Base-by-base conservation (phyloP, 2,888 invertebrate species). In the Agapetus fuscipes region DNA sequence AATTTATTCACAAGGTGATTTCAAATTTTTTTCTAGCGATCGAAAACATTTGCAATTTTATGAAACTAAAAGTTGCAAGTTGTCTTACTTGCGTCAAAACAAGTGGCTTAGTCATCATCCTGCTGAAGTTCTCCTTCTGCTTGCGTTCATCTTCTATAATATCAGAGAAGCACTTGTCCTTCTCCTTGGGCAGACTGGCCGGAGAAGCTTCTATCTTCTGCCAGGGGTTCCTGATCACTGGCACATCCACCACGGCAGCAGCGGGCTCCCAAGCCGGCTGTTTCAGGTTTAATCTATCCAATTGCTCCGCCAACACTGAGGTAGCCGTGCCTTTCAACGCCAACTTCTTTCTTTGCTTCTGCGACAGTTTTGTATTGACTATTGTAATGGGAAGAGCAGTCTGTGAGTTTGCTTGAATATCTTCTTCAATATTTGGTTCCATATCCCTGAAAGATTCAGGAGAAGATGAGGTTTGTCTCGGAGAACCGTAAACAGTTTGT, bases 1-100 rank as follows among this genome's bases (percentile, higher is more conserved):
- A n/a, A n/a, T n/a, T n/a, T n/a, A n/a, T n/a, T n/a, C n/a, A n/a
- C n/a, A n/a, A n/a, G n/a, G n/a, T n/a, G n/a, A n/a, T n/a, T n/a
- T n/a, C n/a, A n/a, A n/a, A n/a, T n/a, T n/a, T n/a, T n/a, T n/a
- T n/a, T n/a, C n/a, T n/a, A n/a, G n/a, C n/a, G n/a, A n/a, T n/a
- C n/a, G n/a, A n/a, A n/a, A n/a, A n/a, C n/a, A n/a, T n/a, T n/a
- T n/a, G n/a, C n/a, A n/a, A n/a, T n/a, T n/a, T n/a, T n/a, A n/a
- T n/a, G n/a, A n/a, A n/a, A n/a, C n/a, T n/a, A n/a, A n/a, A n/a
- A n/a, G n/a, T n/a, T n/a, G n/a, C n/a, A n/a, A n/a, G n/a, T n/a
- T n/a, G n/a, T n/a, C n/a, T 51, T 65, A 83, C 87, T 76, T 88
- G 87, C 11, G 87, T 87, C 49, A 83, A 64, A 40, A 65, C 60